Percentiles rank a stretch among this genome's conserved stretches.
These are phyloP conservation scores for Asteroscopus sphinx DNA, from an alignment of 2,888 invertebrate genomes.

Conservation along the genomic window DNA sequence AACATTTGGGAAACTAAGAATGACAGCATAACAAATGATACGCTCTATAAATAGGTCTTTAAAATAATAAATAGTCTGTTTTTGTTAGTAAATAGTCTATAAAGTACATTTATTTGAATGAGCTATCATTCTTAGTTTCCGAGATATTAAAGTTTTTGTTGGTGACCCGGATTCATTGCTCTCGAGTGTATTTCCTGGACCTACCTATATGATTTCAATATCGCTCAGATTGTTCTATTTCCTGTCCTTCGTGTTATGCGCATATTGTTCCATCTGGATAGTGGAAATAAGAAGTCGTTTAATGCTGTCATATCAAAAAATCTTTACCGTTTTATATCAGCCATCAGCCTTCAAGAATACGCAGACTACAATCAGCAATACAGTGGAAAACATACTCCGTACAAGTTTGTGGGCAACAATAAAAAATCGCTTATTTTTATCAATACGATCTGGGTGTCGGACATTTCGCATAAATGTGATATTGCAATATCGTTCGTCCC, in stretches of 20 bases:
- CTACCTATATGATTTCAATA: no score
- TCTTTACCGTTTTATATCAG: constrained; percentile 44
- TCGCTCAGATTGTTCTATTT: constrained; percentile 14
- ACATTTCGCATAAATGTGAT: constrained; percentile 90
- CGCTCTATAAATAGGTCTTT: no score
- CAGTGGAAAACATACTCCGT: constrained; percentile 65
- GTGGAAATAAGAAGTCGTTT: constrained; percentile 26
- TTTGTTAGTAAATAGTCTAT: no score
- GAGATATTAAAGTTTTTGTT: no score
- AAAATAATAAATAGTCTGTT: no score
- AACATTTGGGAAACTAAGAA: no score
- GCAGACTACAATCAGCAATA: constrained; percentile 65
- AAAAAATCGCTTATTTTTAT: constrained; percentile 90
- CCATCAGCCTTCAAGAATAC: constrained; percentile 50
- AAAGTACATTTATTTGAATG: no score
- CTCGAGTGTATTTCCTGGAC: no score
- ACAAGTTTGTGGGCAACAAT: constrained; percentile 82
- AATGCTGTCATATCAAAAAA: constrained; percentile 36
- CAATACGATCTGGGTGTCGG: constrained; percentile 89
- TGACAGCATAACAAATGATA: no score
- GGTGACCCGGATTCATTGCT: no score
- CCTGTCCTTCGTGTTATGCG: constrained; percentile 14
- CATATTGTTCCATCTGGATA: constrained; percentile 15
- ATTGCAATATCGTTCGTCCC: constrained; percentile 90
- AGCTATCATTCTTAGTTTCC: no score